A percentile compares a stretch with the other conserved stretches of the same genome.
Conservation (phyloP, 2,888 invertebrate species). For the Heliconius aoede region DNA sequence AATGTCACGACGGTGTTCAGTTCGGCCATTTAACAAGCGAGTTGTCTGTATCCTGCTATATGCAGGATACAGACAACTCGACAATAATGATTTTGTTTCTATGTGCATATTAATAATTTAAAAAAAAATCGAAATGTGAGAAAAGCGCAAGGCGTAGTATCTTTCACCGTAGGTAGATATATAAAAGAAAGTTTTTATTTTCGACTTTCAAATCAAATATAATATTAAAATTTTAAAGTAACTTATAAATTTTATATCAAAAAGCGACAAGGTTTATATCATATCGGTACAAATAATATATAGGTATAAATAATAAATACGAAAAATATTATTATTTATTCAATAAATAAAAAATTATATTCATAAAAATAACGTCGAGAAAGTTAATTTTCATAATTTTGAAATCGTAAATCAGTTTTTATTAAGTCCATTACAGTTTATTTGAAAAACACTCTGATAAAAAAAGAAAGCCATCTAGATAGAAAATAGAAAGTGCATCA, state of each 20-base stretch:
- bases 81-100: too few species aligned
- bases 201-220: not conserved
- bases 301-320: too few species aligned
- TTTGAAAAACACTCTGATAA: not conserved
- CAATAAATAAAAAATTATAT: too few species aligned
- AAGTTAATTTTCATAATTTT: too few species aligned
- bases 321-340: too few species aligned
- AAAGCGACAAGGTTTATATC: too few species aligned
- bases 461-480: constrained; percentile 29
- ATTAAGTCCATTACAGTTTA: not conserved
- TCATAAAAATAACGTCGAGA: too few species aligned
- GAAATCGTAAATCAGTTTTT: not conserved
- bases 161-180: not conserved
- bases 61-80: too few species aligned
- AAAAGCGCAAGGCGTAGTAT: constrained; percentile 1
- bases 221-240: not conserved
- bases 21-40: too few species aligned
- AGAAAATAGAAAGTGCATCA: constrained; percentile 45
- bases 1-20: too few species aligned
- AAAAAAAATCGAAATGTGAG: not conserved
- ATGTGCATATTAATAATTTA: not conserved
- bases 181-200: not conserved
- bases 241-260: not conserved
- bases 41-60: too few species aligned
- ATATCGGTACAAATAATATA: too few species aligned